These are phyloP conservation scores for Argynnis bischoffii DNA, from an alignment of 2,888 invertebrate genomes.

Conservation along the genomic window DNA sequence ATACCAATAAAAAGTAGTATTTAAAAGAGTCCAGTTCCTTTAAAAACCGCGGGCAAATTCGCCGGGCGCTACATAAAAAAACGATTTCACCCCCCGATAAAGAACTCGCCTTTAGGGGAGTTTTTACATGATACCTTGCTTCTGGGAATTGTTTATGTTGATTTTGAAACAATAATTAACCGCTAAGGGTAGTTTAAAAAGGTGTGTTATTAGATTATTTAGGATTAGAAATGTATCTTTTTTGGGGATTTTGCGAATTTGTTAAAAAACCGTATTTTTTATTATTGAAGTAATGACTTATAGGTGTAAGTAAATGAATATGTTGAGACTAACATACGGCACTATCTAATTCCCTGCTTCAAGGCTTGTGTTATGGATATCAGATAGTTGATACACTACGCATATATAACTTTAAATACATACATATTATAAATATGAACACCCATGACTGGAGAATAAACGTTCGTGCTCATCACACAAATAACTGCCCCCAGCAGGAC, in stretches of 20 bases:
- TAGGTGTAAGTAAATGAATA: too few relatives aligned
- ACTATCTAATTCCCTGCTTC: too few relatives aligned
- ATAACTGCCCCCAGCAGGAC: too few relatives aligned
- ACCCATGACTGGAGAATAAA: too few relatives aligned
- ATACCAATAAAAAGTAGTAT: not conserved
- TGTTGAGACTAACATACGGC: too few relatives aligned
- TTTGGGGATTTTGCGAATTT: not conserved
- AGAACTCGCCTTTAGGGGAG: constrained; percentile 44
- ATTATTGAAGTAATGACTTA: too few relatives aligned
- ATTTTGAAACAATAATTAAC: constrained; percentile 31
- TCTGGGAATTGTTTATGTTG: constrained; percentile 37
- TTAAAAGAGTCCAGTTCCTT: constrained; percentile 45
- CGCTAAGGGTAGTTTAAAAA: constrained; percentile 17
- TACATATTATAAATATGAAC: too few relatives aligned
- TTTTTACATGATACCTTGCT: constrained; percentile 35
- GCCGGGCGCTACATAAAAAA: constrained; percentile 68
- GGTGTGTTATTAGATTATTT: not conserved
- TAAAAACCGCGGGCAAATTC: constrained; percentile 54
- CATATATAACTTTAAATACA: too few relatives aligned
- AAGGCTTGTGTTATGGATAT: too few relatives aligned
- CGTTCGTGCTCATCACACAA: too few relatives aligned
- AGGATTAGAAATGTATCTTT: not conserved
- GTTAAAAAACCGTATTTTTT: not conserved
- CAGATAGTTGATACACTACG: too few relatives aligned
- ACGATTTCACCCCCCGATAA: constrained; percentile 58